Percentiles rank a stretch among this genome's conserved stretches.
phyloP scores from a whole-genome alignment of 2,888 invertebrate genomes.

The Orthosia gracilis region DNA sequence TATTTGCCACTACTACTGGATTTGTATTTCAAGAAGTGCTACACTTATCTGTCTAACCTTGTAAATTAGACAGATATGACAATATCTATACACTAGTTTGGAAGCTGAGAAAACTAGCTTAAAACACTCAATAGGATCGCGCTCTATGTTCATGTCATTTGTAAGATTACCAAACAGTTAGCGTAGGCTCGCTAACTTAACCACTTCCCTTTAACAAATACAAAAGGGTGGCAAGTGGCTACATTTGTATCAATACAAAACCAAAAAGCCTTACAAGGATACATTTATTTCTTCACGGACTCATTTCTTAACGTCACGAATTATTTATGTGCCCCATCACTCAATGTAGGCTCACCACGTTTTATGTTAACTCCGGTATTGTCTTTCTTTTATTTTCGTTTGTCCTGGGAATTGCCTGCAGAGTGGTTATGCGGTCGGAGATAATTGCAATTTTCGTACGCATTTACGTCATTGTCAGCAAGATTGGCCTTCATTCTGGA shows the following conservation, averaged over 20 bases:
- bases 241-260: constrained; percentile 58
- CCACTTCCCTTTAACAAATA: constrained; percentile 30
- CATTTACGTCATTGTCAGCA: constrained; percentile 27
- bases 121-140: too few species aligned
- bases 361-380: constrained; percentile 37
- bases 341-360: constrained; percentile 56
- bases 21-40: too few species aligned
- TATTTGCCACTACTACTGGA: too few species aligned
- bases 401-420: constrained; percentile 40
- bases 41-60: too few species aligned
- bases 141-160: constrained; percentile 3
- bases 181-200: too few species aligned
- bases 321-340: constrained; percentile 64
- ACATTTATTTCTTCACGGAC: constrained; percentile 41
- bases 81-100: too few species aligned
- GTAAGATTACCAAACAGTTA: not conserved
- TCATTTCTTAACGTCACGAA: constrained; percentile 46
- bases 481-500: constrained; percentile 34
- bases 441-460: constrained; percentile 54
- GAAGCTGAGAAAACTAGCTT: not conserved
- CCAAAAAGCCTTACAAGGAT: constrained; percentile 31
- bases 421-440: constrained; percentile 31
- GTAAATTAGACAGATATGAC: too few species aligned
- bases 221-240: constrained; percentile 26
- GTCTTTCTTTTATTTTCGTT: constrained; percentile 41